A percentile compares a stretch with the other conserved stretches of the same genome.
These are phyloP conservation scores for Cyprinella venusta DNA, from an alignment of 2,797 vertebrate genomes.

Conservation along the genomic window DNA sequence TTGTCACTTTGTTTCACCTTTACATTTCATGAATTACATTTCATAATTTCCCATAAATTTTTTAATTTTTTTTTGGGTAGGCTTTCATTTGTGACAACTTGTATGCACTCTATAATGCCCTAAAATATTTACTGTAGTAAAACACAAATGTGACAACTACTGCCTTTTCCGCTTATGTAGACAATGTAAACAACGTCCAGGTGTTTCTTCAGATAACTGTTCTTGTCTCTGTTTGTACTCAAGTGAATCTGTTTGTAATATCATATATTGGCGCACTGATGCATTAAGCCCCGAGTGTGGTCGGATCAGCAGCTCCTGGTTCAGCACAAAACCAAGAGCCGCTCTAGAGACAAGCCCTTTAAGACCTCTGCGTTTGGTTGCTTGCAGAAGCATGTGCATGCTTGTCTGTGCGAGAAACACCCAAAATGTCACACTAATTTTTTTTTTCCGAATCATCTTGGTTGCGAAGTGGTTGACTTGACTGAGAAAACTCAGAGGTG, in stretches of 20 bases:
- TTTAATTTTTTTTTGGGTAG: neutral
- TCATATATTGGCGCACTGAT: neutral
- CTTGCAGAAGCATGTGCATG: neutral
- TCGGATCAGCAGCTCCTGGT: slow-evolving; percentile 2
- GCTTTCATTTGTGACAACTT: neutral
- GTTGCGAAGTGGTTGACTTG: neutral
- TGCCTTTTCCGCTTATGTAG: neutral
- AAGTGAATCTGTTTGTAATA: neutral
- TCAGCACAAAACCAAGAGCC: slow-evolving; percentile 25
- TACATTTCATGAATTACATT: neutral
- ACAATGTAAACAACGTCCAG: neutral
- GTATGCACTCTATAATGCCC: neutral
- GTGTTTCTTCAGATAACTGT: neutral
- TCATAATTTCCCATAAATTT: neutral
- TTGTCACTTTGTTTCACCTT: neutral
- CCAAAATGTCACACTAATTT: slow-evolving; percentile 9
- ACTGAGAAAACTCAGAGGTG: neutral
- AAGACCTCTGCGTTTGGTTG: neutral
- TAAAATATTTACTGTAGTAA: neutral
- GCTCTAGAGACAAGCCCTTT: neutral
- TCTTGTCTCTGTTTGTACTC: slow-evolving; percentile 4
- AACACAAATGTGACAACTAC: neutral
- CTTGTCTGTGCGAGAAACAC: neutral
- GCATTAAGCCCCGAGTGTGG: slow-evolving; percentile 12
- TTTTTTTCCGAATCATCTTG: neutral